Base-by-base conservation (phyloP, 2,888 invertebrate species). In the Caenorhabditis sp. region DNA sequence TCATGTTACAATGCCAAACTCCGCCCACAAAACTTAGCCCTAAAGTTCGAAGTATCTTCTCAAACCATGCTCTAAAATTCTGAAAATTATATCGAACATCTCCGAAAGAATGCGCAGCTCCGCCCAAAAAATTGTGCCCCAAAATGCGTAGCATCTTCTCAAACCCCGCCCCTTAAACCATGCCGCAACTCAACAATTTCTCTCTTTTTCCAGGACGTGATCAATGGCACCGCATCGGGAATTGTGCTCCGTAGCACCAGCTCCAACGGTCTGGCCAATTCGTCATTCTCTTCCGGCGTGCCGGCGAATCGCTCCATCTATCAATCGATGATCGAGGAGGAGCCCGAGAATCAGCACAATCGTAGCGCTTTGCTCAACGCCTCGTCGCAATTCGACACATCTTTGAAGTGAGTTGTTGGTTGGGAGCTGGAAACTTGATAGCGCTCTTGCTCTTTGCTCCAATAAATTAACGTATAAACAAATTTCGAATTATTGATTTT, bases 221-320 rank as follows among this genome's bases (percentile, higher is more conserved):
- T 74, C 27, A 70, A 69, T 36, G 74, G 74, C 10, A 57, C 66
- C 2, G 74, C 74, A n/a, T 17, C 69, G 8, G 74, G 74, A 53
- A 74, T 74, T 21, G 74, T 74, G 17, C 61, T 63, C 1, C 57
- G 73, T 8, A 63, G 66, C 17, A 17, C 43, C 3, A 17, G 43
- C 14, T 43, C 17, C 8, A 43, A 43, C 17, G 43, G 43, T 17
- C 43, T 43, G 17, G 43, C 12, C 12, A 43, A 43, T 17, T 10
- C 43, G 43, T 43, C 43, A 14, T 14, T 43, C 43, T 12, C 10
- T 17, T 43, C 43, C n/a, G n/a, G n/a, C n/a, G n/a, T 66, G 17
- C 59, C 64, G 31, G 31, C 31, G 31, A 31, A 31, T 31, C 31
- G 31, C 4, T 31, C 31, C 17, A 43, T 67, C 64, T 68, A 66